Evolutionary conservation across 2,113 vertebrate species (phyloP).

Genomic region (Antechinus flavipes): DNA sequence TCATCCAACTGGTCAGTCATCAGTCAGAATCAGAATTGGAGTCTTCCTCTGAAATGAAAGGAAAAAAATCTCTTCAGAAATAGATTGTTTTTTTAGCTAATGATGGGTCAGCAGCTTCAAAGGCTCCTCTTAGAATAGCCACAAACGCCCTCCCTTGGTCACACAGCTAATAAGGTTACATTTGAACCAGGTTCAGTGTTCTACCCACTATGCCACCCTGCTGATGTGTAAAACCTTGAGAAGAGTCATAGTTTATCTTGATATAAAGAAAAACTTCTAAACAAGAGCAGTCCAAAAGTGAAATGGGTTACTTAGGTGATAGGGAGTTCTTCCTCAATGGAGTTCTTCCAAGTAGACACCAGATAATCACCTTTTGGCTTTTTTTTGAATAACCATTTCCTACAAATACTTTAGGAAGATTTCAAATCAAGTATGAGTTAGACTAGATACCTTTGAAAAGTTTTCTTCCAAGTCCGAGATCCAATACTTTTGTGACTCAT

Average conservation of each 20-base stretch:
- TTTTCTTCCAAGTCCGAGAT: neutral
- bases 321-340: neutral
- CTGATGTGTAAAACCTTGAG: neutral
- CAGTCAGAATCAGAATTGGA: conserved; percentile 92
- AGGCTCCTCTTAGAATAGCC: neutral
- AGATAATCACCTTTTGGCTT: neutral
- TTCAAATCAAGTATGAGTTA: neutral
- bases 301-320: neutral
- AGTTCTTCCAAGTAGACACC: neutral
- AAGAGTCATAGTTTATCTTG: no score
- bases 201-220: neutral
- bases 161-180: neutral
- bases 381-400: neutral
- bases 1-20: conserved; percentile 67
- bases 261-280: neutral
- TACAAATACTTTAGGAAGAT: neutral
- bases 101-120: neutral
- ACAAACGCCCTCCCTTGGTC: neutral
- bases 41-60: conserved; percentile 86
- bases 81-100: neutral
- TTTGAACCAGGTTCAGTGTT: neutral
- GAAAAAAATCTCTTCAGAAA: conserved; percentile 23
- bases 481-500: neutral
- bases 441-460: neutral
- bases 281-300: neutral